A percentile compares a stretch with the other conserved stretches of the same genome.
Conservation (phyloP, 1,140 invertebrate genomes). For the Calycopis cecrops region DNA sequence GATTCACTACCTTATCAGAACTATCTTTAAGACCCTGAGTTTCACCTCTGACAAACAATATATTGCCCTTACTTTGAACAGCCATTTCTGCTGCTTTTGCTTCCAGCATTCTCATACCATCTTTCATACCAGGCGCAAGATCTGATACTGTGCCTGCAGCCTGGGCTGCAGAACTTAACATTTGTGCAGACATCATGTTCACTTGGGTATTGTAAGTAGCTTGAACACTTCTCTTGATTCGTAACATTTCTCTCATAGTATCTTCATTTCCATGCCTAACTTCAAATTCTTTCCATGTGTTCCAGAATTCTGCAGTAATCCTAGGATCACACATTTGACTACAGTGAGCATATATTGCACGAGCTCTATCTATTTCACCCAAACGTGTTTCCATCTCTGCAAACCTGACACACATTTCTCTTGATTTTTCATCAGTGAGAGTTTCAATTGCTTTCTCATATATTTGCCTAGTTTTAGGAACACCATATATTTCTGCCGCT, state of each 20-base stretch:
- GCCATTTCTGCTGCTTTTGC: slow-evolving; percentile 85
- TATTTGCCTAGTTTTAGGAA: slow-evolving; percentile 96
- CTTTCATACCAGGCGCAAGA: slow-evolving; percentile 81
- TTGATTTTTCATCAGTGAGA: slow-evolving; percentile 91
- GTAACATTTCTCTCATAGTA: slow-evolving; percentile 98
- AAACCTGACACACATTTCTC: slow-evolving; percentile 97
- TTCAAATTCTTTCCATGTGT: slow-evolving; percentile 99
- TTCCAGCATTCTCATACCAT: slow-evolving; percentile 92
- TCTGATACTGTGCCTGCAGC: slow-evolving; percentile 80
- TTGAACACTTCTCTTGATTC: slow-evolving; percentile 98
- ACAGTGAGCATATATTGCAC: slow-evolving; percentile 98
- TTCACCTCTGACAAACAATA: slow-evolving; percentile 90
- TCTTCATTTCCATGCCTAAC: slow-evolving; percentile 99
- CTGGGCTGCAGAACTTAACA: slow-evolving; percentile 85
- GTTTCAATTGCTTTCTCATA: slow-evolving; percentile 99
- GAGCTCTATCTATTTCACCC: slow-evolving; percentile 97
- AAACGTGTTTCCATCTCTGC: slow-evolving; percentile 98
- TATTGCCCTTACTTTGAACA: slow-evolving; percentile 77
- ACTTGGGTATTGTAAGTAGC: slow-evolving; percentile 97
- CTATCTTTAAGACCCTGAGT: slow-evolving; percentile 86
- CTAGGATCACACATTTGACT: slow-evolving; percentile 99
- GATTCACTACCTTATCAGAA: slow-evolving; percentile 86
- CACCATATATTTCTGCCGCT: slow-evolving; percentile 97
- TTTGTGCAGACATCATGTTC: slow-evolving; percentile 99
- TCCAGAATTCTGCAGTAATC: slow-evolving; percentile 96